Evolutionary conservation across 2,113 vertebrate genomes (phyloP).

Genomic region (Ptyas mucosa): DNA sequence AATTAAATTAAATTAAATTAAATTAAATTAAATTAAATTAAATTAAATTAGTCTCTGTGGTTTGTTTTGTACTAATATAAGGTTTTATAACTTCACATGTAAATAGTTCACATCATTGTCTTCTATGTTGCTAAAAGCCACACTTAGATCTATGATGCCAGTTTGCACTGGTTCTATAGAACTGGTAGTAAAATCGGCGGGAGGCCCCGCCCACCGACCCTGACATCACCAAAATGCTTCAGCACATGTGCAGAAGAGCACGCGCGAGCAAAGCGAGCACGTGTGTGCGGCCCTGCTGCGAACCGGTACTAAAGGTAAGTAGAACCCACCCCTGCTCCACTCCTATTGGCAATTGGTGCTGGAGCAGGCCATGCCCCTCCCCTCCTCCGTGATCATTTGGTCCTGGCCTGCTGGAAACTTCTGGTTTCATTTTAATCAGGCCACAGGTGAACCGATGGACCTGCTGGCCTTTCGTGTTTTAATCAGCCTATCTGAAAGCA

Average conservation of each 20-base stretch:
- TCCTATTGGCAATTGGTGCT: neutral
- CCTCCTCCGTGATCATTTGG: neutral
- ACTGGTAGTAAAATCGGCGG: too few relatives aligned
- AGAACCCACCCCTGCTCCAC: too few relatives aligned
- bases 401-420: neutral
- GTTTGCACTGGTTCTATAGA: too few relatives aligned
- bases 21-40: too few relatives aligned
- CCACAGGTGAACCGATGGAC: neutral
- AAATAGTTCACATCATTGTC: neutral
- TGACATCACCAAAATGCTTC: too few relatives aligned
- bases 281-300: too few relatives aligned
- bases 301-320: too few relatives aligned
- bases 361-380: neutral
- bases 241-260: too few relatives aligned
- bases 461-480: neutral
- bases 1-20: too few relatives aligned
- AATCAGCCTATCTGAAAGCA: neutral
- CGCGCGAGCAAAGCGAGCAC: too few relatives aligned
- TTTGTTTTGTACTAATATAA: neutral
- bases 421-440: neutral
- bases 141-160: neutral
- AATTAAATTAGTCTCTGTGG: neutral
- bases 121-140: neutral
- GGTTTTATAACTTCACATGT: neutral
- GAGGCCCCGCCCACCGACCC: too few relatives aligned